Evolutionary conservation across 2,797 vertebrate genomes (phyloP).

Genomic region (Sebastes minor): DNA sequence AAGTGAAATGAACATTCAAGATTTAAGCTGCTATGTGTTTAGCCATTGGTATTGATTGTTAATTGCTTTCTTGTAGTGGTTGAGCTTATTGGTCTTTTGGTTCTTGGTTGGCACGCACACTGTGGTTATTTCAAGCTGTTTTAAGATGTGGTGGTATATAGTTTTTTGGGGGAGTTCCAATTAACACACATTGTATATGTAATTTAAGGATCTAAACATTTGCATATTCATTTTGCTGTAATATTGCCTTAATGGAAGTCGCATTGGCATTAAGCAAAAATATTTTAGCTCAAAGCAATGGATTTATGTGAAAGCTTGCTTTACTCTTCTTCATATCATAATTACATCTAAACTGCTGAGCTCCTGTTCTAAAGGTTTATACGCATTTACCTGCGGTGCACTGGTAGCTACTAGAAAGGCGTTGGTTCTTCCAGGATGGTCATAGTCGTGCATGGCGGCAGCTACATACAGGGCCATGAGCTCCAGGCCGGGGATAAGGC

Average conservation of each 20-base stretch:
- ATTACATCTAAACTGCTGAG: neutral
- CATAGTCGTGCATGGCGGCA: slow-evolving; percentile 98
- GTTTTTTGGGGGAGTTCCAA: no score
- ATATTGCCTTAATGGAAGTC: neutral
- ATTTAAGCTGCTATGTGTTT: neutral
- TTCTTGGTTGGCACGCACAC: neutral
- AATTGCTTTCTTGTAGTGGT: neutral
- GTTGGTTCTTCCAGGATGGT: slow-evolving; percentile 97
- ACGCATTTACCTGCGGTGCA: slow-evolving; percentile 84
- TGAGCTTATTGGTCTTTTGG: neutral
- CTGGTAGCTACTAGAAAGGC: slow-evolving; percentile 97
- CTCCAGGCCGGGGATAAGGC: slow-evolving; percentile 93
- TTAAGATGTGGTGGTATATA: no score
- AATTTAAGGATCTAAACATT: no score
- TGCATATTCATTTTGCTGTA: neutral
- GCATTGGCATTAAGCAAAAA: neutral
- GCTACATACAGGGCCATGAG: slow-evolving; percentile 97
- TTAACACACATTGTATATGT: no score
- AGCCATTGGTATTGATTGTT: neutral
- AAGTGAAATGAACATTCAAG: neutral
- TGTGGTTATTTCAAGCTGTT: neutral
- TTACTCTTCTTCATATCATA: neutral
- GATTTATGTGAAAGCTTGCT: neutral
- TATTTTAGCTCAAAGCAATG: neutral
- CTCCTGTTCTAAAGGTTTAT: neutral